Conservation (phyloP, 2,797 vertebrate genomes). For the Brachyalestes nurse region DNA sequence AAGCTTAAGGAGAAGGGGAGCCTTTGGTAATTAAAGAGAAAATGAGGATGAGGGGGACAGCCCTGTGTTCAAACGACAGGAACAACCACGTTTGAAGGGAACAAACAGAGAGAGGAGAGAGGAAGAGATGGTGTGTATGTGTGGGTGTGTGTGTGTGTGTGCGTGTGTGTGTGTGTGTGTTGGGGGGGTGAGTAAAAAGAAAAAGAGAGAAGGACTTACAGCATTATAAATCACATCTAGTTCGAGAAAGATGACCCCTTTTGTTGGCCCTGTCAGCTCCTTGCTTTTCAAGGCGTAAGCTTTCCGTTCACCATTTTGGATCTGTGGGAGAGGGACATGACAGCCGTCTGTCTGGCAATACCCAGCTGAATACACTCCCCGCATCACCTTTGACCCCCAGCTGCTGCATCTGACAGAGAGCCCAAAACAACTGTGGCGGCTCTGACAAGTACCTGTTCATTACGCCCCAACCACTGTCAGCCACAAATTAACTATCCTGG, state of each 20-base stretch:
- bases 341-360: constrained; percentile 99
- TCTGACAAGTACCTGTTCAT: constrained; percentile 99
- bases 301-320: constrained; percentile 99
- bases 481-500: constrained; percentile 99
- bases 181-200: constrained; percentile 69
- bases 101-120: constrained; percentile 56
- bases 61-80: constrained; percentile 62
- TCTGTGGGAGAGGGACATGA: constrained; percentile 99
- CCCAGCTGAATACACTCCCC: constrained; percentile 97
- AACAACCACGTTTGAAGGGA: constrained; percentile 35
- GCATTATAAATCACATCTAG: constrained; percentile 98
- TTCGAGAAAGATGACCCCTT: constrained; percentile 99
- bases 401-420: constrained; percentile 99
- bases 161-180: constrained; percentile 51
- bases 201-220: constrained; percentile 89
- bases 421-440: constrained; percentile 99
- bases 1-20: constrained; percentile 74
- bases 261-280: constrained; percentile 99
- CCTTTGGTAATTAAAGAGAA: constrained; percentile 79
- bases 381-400: constrained; percentile 96
- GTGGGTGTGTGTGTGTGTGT: constrained; percentile 46
- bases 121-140: constrained; percentile 51
- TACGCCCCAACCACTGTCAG: constrained; percentile 96
- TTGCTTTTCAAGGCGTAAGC: constrained; percentile 99
- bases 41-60: constrained; percentile 62